These are phyloP conservation scores for Discoglossus pictus DNA, from an alignment of 2,797 vertebrate species.

Conservation along the genomic window DNA sequence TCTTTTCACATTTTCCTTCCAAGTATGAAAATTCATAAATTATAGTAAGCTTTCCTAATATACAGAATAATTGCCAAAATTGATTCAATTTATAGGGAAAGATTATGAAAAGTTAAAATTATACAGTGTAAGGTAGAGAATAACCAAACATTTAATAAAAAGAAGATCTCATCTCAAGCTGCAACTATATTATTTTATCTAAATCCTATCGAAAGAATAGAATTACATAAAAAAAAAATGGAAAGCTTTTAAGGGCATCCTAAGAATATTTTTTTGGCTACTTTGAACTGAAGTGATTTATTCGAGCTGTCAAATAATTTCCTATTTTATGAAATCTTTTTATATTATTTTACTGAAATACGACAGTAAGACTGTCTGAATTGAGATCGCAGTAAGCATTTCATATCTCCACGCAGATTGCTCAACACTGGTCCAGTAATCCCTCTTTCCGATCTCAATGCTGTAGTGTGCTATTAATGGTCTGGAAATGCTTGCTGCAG, in stretches of 20 bases:
- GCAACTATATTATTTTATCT: slow-evolving; percentile 23
- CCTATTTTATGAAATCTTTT: slow-evolving; percentile 46
- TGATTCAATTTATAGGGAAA: no score
- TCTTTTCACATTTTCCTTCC: no score
- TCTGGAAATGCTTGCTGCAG: slow-evolving; percentile 24
- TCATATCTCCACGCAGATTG: slow-evolving; percentile 33
- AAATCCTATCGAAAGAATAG: slow-evolving; percentile 24
- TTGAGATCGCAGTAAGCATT: slow-evolving; percentile 41
- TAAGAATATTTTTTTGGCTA: slow-evolving; percentile 17
- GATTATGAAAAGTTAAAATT: no score
- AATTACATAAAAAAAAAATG: slow-evolving; percentile 13
- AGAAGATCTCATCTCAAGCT: neutral
- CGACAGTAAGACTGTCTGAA: slow-evolving; percentile 42
- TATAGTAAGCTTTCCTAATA: no score
- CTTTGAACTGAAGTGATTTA: slow-evolving; percentile 41
- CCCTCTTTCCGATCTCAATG: slow-evolving; percentile 29
- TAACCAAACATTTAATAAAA: neutral
- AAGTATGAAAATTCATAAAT: no score
- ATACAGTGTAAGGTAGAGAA: no score
- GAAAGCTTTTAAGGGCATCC: slow-evolving; percentile 13
- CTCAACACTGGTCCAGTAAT: slow-evolving; percentile 38
- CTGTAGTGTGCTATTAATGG: slow-evolving; percentile 40
- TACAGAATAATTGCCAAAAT: no score
- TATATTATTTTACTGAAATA: slow-evolving; percentile 42
- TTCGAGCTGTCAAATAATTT: slow-evolving; percentile 49